Evolutionary conservation across 35 echinoderm and acorn worm species (phyloP).

Genomic region (Stichopus chloronotus): DNA sequence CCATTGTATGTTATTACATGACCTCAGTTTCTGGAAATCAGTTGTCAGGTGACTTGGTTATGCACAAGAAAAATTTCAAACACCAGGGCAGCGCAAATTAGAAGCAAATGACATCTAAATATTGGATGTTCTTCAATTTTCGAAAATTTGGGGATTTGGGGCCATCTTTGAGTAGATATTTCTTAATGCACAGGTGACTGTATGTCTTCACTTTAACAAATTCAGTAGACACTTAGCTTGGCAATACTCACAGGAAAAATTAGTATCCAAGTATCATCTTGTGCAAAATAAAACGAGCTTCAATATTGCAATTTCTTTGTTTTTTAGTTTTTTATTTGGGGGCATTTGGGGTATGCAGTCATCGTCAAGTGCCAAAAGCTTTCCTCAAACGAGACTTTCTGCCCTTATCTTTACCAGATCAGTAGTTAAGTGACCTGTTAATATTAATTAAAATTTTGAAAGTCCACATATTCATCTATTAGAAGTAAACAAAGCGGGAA

Average conservation of each 20-base stretch:
- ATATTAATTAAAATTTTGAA: background rate
- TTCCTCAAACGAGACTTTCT: no score
- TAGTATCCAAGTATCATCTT: background rate
- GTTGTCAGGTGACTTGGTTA: background rate
- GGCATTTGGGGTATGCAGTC: background rate
- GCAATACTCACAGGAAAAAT: background rate
- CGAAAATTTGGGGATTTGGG: background rate
- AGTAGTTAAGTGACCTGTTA: background rate
- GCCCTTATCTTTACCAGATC: background rate
- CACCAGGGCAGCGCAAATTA: background rate
- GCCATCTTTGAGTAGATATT: no score
- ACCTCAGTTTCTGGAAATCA: background rate
- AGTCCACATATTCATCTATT: background rate
- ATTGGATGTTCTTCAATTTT: constrained; percentile 13
- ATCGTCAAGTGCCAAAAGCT: background rate
- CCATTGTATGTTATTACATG: no score
- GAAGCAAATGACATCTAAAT: background rate
- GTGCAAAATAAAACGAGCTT: background rate
- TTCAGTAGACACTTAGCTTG: background rate
- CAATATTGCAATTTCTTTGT: background rate
- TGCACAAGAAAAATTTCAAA: background rate
- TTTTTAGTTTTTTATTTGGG: background rate
- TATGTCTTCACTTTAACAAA: background rate
- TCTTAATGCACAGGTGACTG: no score
- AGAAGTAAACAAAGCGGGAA: background rate